These are phyloP conservation scores for Elephantulus edwardii DNA, from an alignment of 2,113 vertebrate genomes.

Conservation along the genomic window DNA sequence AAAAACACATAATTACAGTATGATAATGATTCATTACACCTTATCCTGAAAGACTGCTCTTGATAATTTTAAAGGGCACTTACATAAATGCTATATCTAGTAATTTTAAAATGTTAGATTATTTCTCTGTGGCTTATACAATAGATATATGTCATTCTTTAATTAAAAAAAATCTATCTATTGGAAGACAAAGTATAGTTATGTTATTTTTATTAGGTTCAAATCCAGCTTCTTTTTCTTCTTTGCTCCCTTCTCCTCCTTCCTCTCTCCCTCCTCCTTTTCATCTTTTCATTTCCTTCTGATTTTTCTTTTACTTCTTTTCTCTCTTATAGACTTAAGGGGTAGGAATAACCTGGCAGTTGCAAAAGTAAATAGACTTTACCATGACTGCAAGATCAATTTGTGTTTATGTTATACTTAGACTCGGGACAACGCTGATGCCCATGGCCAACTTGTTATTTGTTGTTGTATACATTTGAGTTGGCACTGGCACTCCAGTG, in stretches of 20 bases:
- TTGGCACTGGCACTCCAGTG: no score
- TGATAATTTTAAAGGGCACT: neutral
- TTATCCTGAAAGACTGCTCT: neutral
- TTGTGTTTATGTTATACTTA: constrained; percentile 68
- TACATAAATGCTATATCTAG: constrained; percentile 54
- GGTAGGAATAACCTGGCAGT: constrained; percentile 70
- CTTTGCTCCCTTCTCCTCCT: neutral
- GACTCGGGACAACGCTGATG: constrained; percentile 64
- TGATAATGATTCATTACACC: neutral
- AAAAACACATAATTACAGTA: neutral
- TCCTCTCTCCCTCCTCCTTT: no score
- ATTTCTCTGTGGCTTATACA: constrained; percentile 66
- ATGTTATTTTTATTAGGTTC: constrained; percentile 75
- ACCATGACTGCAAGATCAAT: constrained; percentile 74
- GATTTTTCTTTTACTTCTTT: constrained; percentile 51
- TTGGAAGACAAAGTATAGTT: constrained; percentile 84
- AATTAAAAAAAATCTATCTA: constrained; percentile 86
- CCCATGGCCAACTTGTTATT: no score
- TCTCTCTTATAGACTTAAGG: constrained; percentile 72
- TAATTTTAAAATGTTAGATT: constrained; percentile 53
- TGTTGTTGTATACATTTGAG: no score
- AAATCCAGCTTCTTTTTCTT: constrained; percentile 58
- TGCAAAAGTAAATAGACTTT: constrained; percentile 75
- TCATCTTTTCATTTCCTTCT: neutral
- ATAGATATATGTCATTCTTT: constrained; percentile 80